Base-by-base conservation (phyloP, 30 jellyfish, hydroid and myxozoan species). In the Aurelia coerulea region DNA sequence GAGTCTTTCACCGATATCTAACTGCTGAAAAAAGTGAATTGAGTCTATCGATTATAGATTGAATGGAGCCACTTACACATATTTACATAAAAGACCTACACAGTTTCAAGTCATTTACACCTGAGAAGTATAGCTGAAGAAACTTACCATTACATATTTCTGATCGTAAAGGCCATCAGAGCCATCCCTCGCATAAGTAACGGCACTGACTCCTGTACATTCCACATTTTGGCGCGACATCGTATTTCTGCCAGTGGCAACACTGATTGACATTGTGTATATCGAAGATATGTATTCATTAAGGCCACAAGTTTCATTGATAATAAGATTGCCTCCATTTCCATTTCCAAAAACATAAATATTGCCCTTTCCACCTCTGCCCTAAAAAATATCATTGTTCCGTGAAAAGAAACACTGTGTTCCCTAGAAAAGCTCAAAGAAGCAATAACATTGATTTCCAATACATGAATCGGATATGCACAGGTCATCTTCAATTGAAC, bases 301-400 rank as follows among this genome's bases (percentile, higher is more conserved):
- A 23, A 31, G 49, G 32, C 78, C 41, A 46, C 92, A 83, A 12
- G 86, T 11, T 31, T 56, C 82, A 31, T 72, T 62, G 17, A 3
- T 49, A 0, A 9, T 0, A 19, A 39, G 8, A 23, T 23, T 23
- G 10, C 87, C 87, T 19, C 53, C 92, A 58, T 83, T 83, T 15
- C 92, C 92, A 51, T 64, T 76, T 0, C 79, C 83, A 35, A 83
- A 83, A 50, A 70, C 78, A 33, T 8, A 34, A 0, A 83, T 69
- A 10, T 56, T 83, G 65, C 92, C 92, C 67, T 83, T 83, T 17
- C 92, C 86, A 9, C 72, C 56, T 10, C 92, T 83, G 7, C 92
- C 92, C 92, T 83, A 42, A 33, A 60, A 12, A n/a, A 56, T 23
- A 23, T 23, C 10, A 10, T 31, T 8, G 4, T 62, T n/a, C 72